Base-by-base conservation (phyloP, 2,888 invertebrate genomes). In the Philhelius pedissequus region DNA sequence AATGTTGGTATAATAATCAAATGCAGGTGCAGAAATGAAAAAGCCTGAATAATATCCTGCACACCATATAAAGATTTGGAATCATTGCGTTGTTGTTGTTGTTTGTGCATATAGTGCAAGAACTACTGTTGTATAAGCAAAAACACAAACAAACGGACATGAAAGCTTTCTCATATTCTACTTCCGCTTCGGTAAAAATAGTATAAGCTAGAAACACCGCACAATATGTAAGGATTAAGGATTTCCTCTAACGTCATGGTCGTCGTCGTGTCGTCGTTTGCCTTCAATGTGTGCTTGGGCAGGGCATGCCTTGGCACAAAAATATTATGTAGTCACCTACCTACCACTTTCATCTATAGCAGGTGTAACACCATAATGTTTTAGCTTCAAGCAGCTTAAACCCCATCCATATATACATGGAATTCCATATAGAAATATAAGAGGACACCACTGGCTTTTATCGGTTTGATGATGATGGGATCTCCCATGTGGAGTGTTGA, bases 211-310 rank as follows among this genome's bases (percentile, higher is more conserved):
- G 38, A 27, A n/a, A 22, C 22, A 18, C 54, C 62, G 38, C 30
- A 69, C 58, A 79, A 60, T 74, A 60, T 75, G 69, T 48, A 62
- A 43, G 45, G 56, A 70, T 66, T 52, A 50, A 81, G 64, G 60
- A 75, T 75, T 80, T 70, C 40, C 76, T 38, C 48, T 25, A 43
- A 43, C 43, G 43, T 62, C 43, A 30, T 27, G 45, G 20, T 27
- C n/a, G 25, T 30, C 22, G 5, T 45, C 18, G 18, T 30, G 5
- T 38, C n/a, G 43, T 11, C 9, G 52, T 52, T 27, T 52, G 27
- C 15, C 15, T 30, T n/a, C n/a, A n/a, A n/a, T n/a, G 45, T 11
- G 13, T 35, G 5, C 8, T 7, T 22, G n/a, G n/a, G 15, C 27
- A 30, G 4, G 20, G 38, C 13, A 56, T 18, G 38, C 7, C 18